Conservation (phyloP, 2,888 invertebrate species). For the Dicranocentrus wangi region DNA sequence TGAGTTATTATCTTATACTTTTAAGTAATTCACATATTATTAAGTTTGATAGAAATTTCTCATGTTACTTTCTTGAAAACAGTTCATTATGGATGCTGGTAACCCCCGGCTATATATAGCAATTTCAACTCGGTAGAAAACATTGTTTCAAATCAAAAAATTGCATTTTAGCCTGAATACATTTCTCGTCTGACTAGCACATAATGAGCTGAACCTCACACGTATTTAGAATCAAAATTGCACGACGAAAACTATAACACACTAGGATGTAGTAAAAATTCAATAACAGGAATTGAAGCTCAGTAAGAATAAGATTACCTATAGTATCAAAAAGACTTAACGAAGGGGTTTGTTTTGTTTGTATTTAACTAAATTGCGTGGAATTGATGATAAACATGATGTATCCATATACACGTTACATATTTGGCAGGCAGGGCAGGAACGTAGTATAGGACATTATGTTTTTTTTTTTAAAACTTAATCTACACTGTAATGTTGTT, state of each 20-base stretch:
- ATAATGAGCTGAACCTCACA: conserved; percentile 58
- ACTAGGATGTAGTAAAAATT: not conserved
- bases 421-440: not conserved
- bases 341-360: not conserved
- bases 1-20: not conserved
- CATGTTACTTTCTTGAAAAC: conserved; percentile 3
- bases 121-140: not conserved
- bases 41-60: not conserved
- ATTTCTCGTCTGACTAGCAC: conserved; percentile 61
- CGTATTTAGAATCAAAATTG: conserved; percentile 26
- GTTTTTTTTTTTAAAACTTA: not conserved
- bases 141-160: not conserved
- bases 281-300: not conserved
- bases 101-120: conserved; percentile 16
- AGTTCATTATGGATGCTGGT: conserved; percentile 60
- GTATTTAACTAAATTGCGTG: not conserved
- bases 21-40: not conserved
- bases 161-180: conserved; percentile 29
- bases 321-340: not conserved
- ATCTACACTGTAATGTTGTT: not conserved
- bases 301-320: not conserved
- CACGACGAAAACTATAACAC: conserved; percentile 22
- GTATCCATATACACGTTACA: not conserved
- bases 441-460: not conserved
- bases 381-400: not conserved